Evolutionary conservation across 2,113 vertebrate genomes (phyloP), one percentile per base, ranked within the genome.

Genomic region (Ctenomys sociabilis): DNA sequence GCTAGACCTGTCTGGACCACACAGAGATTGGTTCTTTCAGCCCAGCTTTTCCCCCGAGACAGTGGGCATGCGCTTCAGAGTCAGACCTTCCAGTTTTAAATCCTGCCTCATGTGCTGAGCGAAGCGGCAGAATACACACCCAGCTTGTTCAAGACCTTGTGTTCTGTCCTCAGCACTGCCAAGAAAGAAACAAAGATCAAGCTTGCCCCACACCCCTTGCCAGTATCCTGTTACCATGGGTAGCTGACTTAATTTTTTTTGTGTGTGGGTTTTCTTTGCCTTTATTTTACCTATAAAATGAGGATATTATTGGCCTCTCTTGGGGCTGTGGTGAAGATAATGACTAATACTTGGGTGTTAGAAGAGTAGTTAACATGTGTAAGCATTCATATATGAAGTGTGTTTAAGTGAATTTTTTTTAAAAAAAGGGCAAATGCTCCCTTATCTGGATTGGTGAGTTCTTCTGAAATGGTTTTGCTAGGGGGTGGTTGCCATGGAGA

Each of bases 401-500:
- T 68, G 89, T 94, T 52, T 64, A 72, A 64, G 16, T 59, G 52
- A 83, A 84, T n/a, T n/a, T n/a, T n/a, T n/a, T n/a, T n/a, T n/a
- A n/a, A 14, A 49, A 85, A 78, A 43, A 63, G 93, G 86, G 32
- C n/a, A 37, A 81, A 37, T 45, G 40, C 72, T 92, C 37, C 45
- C 37, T 49, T 10, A 2, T 61, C 63, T 26, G 45, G 82, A 63
- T 95, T 93, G 96, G 89, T 95, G 95, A 98, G 90, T 95, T 97
- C 97, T 97, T 97, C 97, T 96, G 97, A 97, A 95, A 78, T 75
- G 87, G 91, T 93, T 98, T 96, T 97, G 97, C 98, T 96, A 96
- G 97, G 97, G 96, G 97, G 96, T 88, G 61, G 97, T 96, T 98
- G 98, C 97, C 94, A 95, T 97, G 97, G 97, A 93, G 95, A 98